Percentiles rank a stretch among this genome's conserved stretches.
phyloP scores from a whole-genome alignment of 2,888 invertebrate genomes.

The Oxyteleia sp. region DNA sequence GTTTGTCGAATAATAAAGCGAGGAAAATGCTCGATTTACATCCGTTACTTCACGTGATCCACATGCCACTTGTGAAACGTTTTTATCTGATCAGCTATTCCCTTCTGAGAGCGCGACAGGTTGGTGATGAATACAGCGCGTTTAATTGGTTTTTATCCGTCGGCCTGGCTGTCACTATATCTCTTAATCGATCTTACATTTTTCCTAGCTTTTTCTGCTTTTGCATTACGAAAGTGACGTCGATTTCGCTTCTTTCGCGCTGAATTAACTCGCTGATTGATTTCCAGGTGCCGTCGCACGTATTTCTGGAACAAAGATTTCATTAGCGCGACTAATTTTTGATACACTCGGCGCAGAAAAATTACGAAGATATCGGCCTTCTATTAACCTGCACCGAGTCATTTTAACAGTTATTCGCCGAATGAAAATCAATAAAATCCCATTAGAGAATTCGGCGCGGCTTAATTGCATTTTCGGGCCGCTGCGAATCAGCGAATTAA shows the following conservation, averaged over 20 bases:
- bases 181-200: constrained; percentile 53
- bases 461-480: not conserved
- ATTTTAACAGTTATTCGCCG: too few relatives aligned
- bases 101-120: constrained; percentile 28
- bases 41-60: constrained; percentile 42
- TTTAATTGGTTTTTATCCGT: constrained; percentile 50
- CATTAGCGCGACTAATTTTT: too few relatives aligned
- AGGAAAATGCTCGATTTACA: constrained; percentile 34
- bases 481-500: not conserved
- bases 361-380: constrained; percentile 4
- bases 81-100: constrained; percentile 45
- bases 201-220: constrained; percentile 30
- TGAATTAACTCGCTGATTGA: constrained; percentile 38
- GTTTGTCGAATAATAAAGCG: constrained; percentile 21
- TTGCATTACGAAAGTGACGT: constrained; percentile 41
- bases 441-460: constrained; percentile 1
- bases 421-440: constrained; percentile 10
- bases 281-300: constrained; percentile 24
- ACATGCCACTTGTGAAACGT: constrained; percentile 39
- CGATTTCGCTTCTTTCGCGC: constrained; percentile 32
- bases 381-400: constrained; percentile 4
- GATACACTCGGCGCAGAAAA: too few relatives aligned
- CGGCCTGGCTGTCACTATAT: constrained; percentile 34
- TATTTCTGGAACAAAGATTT: too few relatives aligned
- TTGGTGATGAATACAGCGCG: constrained; percentile 51